Evolutionary conservation across 2,113 vertebrate species (phyloP).

Genomic region (Pomatostomus ruficeps): DNA sequence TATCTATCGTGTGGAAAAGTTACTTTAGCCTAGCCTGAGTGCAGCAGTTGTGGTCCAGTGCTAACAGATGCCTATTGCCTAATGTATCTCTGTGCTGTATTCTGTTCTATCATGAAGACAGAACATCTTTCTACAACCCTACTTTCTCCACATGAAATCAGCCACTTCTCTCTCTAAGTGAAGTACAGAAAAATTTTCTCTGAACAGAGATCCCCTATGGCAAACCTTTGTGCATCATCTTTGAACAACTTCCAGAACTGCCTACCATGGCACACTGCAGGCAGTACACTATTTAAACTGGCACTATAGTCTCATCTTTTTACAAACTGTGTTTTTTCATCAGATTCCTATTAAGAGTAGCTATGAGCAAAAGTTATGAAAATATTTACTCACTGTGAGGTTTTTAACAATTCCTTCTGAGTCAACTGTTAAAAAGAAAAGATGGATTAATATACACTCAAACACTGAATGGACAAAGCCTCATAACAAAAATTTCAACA

Average conservation of each 20-base stretch:
- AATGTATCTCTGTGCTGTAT: neutral
- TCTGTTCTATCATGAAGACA: neutral
- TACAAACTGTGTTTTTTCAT: neutral
- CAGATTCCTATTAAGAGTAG: neutral
- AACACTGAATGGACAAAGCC: neutral
- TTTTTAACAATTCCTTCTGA: conserved; percentile 87
- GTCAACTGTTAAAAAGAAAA: conserved; percentile 80
- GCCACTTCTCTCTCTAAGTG: neutral
- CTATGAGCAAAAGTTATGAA: neutral
- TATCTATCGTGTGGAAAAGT: neutral
- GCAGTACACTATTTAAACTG: neutral
- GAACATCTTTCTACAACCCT: too few relatives aligned
- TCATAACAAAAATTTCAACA: neutral
- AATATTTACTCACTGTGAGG: conserved; percentile 85
- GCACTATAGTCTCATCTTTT: neutral
- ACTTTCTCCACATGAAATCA: neutral
- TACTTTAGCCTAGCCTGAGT: neutral
- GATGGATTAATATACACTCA: neutral
- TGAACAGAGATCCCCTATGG: neutral
- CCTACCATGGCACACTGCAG: neutral
- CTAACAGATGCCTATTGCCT: neutral
- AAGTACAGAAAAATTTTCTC: neutral
- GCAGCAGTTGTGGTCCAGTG: neutral
- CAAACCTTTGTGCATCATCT: neutral
- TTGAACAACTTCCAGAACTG: neutral